A percentile compares a stretch with the other conserved stretches of the same genome.
Evolutionary conservation across 2,888 invertebrate genomes (phyloP).

Genomic region (Zhuqinia jingwanae): DNA sequence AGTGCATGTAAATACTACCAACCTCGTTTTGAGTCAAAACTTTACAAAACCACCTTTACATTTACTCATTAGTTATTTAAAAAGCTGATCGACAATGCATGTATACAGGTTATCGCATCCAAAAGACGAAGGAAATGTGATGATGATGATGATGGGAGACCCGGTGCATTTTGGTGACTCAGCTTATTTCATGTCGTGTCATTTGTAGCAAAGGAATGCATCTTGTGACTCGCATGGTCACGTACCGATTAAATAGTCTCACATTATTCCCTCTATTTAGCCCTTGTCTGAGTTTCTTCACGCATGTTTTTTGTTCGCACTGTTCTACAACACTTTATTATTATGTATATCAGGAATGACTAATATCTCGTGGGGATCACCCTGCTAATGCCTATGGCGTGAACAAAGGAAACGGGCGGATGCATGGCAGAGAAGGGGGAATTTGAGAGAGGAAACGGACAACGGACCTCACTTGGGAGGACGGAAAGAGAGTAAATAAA

Average conservation of each 20-base stretch:
- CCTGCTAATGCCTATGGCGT: neutral
- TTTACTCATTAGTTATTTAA: no score
- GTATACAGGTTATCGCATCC: no score
- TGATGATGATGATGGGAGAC: no score
- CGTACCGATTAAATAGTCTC: neutral
- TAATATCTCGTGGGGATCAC: neutral
- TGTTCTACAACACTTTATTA: neutral
- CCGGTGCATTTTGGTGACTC: neutral
- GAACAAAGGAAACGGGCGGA: slow-evolving; percentile 18
- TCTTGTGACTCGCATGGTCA: neutral
- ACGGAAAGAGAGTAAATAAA: slow-evolving; percentile 2
- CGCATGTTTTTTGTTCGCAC: neutral
- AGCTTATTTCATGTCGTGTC: neutral
- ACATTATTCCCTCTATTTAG: neutral
- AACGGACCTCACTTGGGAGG: neutral
- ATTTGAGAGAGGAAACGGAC: neutral
- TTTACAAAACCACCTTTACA: no score
- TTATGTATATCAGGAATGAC: neutral
- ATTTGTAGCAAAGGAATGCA: neutral
- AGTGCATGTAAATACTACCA: no score
- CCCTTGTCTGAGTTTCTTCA: no score
- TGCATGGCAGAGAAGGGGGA: neutral
- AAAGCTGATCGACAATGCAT: no score
- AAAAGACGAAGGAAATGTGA: no score
- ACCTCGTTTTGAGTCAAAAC: no score